Percentiles rank a stretch among this genome's conserved stretches.
Conservation (phyloP, 1,140 invertebrate species). For the Ladona fulva region DNA sequence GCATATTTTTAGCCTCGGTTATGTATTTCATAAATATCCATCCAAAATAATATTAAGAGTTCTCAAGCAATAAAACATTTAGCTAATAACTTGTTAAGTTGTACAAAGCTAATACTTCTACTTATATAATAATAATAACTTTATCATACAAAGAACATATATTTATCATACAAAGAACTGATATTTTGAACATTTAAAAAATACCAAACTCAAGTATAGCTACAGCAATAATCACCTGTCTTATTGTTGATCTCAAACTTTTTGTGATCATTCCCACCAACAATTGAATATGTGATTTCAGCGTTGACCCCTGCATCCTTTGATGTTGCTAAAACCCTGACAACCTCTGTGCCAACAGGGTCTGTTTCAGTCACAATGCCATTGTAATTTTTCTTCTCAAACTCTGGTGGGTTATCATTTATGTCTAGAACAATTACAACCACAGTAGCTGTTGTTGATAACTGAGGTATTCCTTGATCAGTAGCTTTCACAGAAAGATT, state of each 20-base stretch:
- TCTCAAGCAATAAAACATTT: no score
- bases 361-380: conserved; percentile 65
- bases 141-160: no score
- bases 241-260: conserved; percentile 69
- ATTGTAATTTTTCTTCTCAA: conserved; percentile 62
- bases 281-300: conserved; percentile 79
- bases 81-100: no score
- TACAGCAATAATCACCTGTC: conserved; percentile 37
- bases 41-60: no score
- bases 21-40: no score
- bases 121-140: no score
- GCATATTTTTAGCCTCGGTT: no score
- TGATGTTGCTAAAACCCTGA: conserved; percentile 78
- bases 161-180: no score
- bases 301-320: conserved; percentile 88
- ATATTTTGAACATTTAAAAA: no score
- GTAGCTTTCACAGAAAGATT: conserved; percentile 72
- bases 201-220: no score
- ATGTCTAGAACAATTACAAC: conserved; percentile 67
- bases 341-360: conserved; percentile 63
- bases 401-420: conserved; percentile 92
- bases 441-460: conserved; percentile 46
- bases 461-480: conserved; percentile 64
- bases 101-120: no score
- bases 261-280: conserved; percentile 78